Conservation (phyloP, 92 coral and sea anemone species). For the Epizoanthus illoricatus region DNA sequence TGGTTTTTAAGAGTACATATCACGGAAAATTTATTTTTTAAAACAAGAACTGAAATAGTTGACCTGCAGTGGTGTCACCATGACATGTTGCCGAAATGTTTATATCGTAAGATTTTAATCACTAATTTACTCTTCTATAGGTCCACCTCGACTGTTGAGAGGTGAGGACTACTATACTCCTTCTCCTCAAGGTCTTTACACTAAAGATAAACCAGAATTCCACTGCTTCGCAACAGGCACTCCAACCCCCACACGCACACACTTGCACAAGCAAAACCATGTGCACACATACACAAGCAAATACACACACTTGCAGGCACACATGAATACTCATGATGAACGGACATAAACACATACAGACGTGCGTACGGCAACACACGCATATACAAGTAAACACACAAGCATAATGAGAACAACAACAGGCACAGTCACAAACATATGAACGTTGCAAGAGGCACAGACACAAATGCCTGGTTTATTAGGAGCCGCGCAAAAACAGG, state of each 20-base stretch:
- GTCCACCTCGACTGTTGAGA: conserved; percentile 21
- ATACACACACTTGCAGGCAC: neutral
- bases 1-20: too few species aligned
- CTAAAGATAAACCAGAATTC: neutral
- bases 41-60: too few species aligned
- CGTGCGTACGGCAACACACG: neutral
- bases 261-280: neutral
- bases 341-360: neutral
- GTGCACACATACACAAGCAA: neutral
- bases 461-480: too few species aligned
- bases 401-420: too few species aligned
- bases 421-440: too few species aligned
- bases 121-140: neutral
- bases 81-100: too few species aligned
- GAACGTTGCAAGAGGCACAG: too few species aligned
- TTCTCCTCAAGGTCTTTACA: neutral
- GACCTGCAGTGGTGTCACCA: too few species aligned
- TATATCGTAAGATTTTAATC: neutral
- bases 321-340: neutral
- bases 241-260: neutral
- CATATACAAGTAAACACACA: too few species aligned
- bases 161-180: conserved; percentile 14
- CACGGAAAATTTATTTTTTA: too few species aligned
- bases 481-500: too few species aligned
- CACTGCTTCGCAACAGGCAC: conserved; percentile 23